A percentile compares a stretch with the other conserved stretches of the same genome.
These are phyloP conservation scores for Machimus atricapillus DNA, from an alignment of 2,888 invertebrate species.

Conservation along the genomic window DNA sequence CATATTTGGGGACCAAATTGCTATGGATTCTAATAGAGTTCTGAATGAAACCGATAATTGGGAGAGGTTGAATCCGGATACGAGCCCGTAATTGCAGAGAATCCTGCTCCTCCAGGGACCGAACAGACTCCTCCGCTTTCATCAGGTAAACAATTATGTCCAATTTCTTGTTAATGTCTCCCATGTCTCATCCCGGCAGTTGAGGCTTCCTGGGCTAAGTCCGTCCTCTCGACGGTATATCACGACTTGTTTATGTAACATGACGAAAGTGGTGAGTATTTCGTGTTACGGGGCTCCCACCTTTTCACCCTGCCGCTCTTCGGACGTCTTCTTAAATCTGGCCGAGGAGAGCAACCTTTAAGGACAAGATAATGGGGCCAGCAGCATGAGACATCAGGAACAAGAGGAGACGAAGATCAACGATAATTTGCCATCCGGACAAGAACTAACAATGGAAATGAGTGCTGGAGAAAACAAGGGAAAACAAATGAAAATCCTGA, in stretches of 20 bases:
- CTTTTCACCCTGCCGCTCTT: neutral
- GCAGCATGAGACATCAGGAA: constrained; percentile 26
- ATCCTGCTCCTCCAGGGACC: neutral
- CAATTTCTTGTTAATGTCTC: neutral
- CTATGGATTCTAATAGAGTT: neutral
- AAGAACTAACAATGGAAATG: constrained; percentile 36
- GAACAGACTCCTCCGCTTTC: neutral
- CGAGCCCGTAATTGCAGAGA: neutral
- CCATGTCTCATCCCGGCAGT: neutral
- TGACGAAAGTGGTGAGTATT: constrained; percentile 23
- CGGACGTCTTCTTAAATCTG: constrained; percentile 27
- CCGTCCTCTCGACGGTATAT: neutral
- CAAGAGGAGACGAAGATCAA: constrained; percentile 33
- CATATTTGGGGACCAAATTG: neutral
- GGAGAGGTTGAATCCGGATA: neutral
- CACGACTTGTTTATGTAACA: constrained; percentile 23
- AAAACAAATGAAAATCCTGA: constrained; percentile 33
- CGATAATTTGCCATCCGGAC: constrained; percentile 30
- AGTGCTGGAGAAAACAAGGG: constrained; percentile 29
- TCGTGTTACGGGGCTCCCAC: neutral
- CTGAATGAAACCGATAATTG: constrained; percentile 9
- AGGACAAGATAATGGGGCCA: constrained; percentile 14
- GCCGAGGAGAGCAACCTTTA: neutral
- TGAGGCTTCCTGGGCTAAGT: neutral
- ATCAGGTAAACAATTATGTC: constrained; percentile 33